phyloP scores from a whole-genome alignment of 2,113 vertebrate species.

The Gadus macrocephalus region DNA sequence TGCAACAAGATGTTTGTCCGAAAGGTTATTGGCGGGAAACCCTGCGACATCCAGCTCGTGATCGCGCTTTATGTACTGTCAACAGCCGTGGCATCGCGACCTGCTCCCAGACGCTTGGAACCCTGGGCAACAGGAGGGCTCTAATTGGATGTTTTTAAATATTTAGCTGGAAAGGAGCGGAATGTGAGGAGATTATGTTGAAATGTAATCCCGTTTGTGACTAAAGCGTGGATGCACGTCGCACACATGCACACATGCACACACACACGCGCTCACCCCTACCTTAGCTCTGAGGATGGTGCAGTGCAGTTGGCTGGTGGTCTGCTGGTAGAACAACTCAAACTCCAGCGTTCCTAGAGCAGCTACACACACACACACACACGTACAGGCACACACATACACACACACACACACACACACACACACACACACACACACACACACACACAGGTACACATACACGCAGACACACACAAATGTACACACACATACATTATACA shows the following conservation, averaged over 20 bases:
- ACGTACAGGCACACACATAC: background rate
- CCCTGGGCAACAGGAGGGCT: too few species aligned
- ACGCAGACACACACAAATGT: background rate
- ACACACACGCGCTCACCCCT: background rate
- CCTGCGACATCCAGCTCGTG: too few species aligned
- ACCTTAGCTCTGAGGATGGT: slow-evolving; percentile 71
- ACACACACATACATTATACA: background rate
- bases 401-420: slow-evolving; percentile 20
- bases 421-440: background rate
- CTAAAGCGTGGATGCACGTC: background rate
- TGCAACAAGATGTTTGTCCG: too few species aligned
- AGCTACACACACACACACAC: slow-evolving; percentile 43
- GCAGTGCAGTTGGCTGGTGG: slow-evolving; percentile 69
- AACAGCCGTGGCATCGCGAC: too few species aligned
- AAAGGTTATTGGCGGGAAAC: too few species aligned
- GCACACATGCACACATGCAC: background rate
- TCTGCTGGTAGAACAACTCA: slow-evolving; percentile 64
- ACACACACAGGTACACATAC: background rate
- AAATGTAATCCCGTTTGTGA: too few species aligned
- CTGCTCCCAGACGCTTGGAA: too few species aligned
- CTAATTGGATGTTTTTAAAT: too few species aligned
- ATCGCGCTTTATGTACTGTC: too few species aligned
- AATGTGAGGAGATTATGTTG: too few species aligned
- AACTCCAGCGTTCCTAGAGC: slow-evolving; percentile 74
- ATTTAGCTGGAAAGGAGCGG: too few species aligned